Evolutionary conservation across 2,888 invertebrate genomes (phyloP).

Genomic region (Meloe dianella): DNA sequence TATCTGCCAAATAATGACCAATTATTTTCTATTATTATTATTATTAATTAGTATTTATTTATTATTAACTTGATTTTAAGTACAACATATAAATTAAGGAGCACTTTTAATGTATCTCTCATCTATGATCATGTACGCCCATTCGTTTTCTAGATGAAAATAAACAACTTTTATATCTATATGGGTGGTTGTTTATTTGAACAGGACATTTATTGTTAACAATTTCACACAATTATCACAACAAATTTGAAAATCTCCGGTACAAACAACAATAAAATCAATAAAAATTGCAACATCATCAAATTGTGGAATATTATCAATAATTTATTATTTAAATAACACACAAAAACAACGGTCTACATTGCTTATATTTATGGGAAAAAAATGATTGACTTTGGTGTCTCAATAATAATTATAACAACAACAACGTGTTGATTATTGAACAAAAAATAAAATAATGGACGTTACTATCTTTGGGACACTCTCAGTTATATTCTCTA

Average conservation of each 20-base stretch:
- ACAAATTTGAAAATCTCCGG: slow-evolving; percentile 18
- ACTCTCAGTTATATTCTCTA: not conserved
- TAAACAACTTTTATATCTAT: slow-evolving; percentile 5
- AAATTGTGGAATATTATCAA: no score
- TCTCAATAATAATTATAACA: not conserved
- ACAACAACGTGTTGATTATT: not conserved
- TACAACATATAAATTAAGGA: not conserved
- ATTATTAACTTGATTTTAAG: not conserved
- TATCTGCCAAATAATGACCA: not conserved
- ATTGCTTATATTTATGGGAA: no score
- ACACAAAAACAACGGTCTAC: no score
- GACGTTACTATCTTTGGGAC: not conserved
- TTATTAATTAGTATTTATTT: not conserved
- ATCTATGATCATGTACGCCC: not conserved
- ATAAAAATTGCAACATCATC: not conserved
- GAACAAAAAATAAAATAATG: no score
- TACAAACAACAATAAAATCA: slow-evolving; percentile 25
- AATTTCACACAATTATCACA: slow-evolving; percentile 24
- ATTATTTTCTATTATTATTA: not conserved
- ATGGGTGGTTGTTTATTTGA: not conserved
- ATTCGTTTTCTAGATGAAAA: not conserved
- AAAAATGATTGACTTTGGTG: not conserved
- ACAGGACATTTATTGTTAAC: slow-evolving; percentile 18
- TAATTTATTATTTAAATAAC: no score
- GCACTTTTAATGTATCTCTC: not conserved